Evolutionary conservation across 2,888 invertebrate species (phyloP), one percentile per base, ranked within the genome.

Genomic region (Caenorhabditis sulstoni): DNA sequence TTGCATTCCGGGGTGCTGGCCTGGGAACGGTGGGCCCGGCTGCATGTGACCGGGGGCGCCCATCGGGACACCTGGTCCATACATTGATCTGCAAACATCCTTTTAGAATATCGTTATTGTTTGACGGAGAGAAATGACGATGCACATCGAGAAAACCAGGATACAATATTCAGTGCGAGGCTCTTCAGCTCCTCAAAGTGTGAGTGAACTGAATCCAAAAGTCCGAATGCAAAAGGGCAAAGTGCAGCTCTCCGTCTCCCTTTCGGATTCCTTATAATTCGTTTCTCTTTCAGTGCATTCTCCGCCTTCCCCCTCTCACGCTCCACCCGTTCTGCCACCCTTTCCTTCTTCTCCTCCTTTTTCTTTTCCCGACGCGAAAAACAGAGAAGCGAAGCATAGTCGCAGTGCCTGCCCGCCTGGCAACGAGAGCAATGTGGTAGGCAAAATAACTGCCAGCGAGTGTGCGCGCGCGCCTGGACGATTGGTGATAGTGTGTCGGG

Each of bases 31-130:
- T 44, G 74, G 53, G 39, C 65, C 65, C 14, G 66, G 66, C 45
- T 20, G 59, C 65, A 74, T 59, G 59, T 74, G 74, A 65, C 74
- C 74, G 29, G 73, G 73, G 20, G 58, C 45, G 37, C 50, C 65
- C 62, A 73, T 73, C 14, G 65, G 74, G 59, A 47, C 64, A 55
- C 65, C 74, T 49, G 35, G 23, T 41, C 64, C 8, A 55, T 61
- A 75, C 75, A 75, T 67, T 67, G 75, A 75, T 61, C 75, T 74
- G 74, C 37, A 74, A 74, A n/a, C n/a, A n/a, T n/a, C n/a, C n/a
- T n/a, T n/a, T n/a, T n/a, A n/a, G n/a, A n/a, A n/a, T n/a, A n/a
- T n/a, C n/a, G n/a, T n/a, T 22, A 29, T 18, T 16, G 16, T 37
- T 45, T 9, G n/a, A n/a, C n/a, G n/a, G n/a, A n/a, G n/a, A n/a